Conservation (phyloP, 2,888 invertebrate genomes). For the Lepidochrysops patricia region DNA sequence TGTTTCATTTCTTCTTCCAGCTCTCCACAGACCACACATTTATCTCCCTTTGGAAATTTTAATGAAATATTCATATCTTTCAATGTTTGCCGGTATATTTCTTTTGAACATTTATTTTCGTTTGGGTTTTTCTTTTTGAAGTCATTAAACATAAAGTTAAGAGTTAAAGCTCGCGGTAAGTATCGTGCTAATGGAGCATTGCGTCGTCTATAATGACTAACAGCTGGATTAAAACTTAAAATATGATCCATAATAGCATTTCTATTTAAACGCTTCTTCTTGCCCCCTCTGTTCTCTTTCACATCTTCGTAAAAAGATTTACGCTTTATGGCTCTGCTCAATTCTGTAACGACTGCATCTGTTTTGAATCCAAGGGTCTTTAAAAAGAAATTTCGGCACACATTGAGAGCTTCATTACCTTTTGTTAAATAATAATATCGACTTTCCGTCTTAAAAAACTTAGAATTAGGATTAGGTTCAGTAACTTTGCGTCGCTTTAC, state of each 20-base stretch:
- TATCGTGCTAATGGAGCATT: slow-evolving; percentile 16
- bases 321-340: slow-evolving; percentile 17
- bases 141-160: slow-evolving; percentile 14
- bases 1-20: slow-evolving; percentile 16
- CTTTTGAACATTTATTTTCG: slow-evolving; percentile 14
- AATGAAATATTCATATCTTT: slow-evolving; percentile 19
- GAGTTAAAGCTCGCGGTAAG: slow-evolving; percentile 10
- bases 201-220: slow-evolving; percentile 18
- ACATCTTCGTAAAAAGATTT: slow-evolving; percentile 17
- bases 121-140: slow-evolving; percentile 14
- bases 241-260: slow-evolving; percentile 18
- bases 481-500: too few relatives aligned
- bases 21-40: slow-evolving; percentile 14
- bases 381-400: background rate
- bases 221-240: slow-evolving; percentile 17
- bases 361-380: background rate
- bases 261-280: slow-evolving; percentile 13
- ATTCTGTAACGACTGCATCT: slow-evolving; percentile 14
- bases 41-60: slow-evolving; percentile 17
- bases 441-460: background rate
- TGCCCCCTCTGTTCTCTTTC: slow-evolving; percentile 19
- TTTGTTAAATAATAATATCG: background rate
- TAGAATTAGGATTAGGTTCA: background rate
- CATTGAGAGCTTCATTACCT: background rate
- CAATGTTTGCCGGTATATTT: slow-evolving; percentile 16